A percentile compares a stretch with the other conserved stretches of the same genome.
Evolutionary conservation across 2,888 invertebrate species (phyloP).

Genomic region (Syritta pipiens): DNA sequence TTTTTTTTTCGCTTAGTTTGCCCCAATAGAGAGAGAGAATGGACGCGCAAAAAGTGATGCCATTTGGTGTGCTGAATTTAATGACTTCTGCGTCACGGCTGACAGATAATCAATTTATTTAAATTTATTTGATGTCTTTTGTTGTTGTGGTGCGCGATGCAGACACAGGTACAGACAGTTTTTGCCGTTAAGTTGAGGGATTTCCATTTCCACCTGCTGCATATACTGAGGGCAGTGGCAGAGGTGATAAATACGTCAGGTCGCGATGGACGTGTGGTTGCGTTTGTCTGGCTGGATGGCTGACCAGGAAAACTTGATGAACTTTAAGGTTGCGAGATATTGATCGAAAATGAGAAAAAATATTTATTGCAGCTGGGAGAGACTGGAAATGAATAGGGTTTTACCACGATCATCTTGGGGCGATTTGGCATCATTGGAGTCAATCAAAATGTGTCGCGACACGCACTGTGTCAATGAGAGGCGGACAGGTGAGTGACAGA

Average conservation of each 20-base stretch:
- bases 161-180: slow-evolving; percentile 39
- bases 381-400: too few relatives aligned
- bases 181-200: slow-evolving; percentile 52
- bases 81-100: slow-evolving; percentile 62
- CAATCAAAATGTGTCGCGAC: too few relatives aligned
- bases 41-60: slow-evolving; percentile 1
- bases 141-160: slow-evolving; percentile 32
- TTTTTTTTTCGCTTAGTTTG: not conserved
- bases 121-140: slow-evolving; percentile 59
- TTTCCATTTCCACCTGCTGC: slow-evolving; percentile 54
- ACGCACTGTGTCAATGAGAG: too few relatives aligned
- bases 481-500: too few relatives aligned
- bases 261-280: not conserved
- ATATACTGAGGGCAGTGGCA: not conserved
- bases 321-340: too few relatives aligned
- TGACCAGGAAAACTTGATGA: too few relatives aligned
- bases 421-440: too few relatives aligned
- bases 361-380: too few relatives aligned
- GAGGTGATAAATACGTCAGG: slow-evolving; percentile 5
- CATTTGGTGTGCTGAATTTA: slow-evolving; percentile 26
- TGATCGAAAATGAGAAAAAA: too few relatives aligned
- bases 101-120: slow-evolving; percentile 69
- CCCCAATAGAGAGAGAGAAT: slow-evolving; percentile 10
- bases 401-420: too few relatives aligned
- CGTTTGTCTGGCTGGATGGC: not conserved